Percentiles rank a stretch among this genome's conserved stretches.
Evolutionary conservation across 2,797 vertebrate species (phyloP).

Genomic region (Mus spretus): DNA sequence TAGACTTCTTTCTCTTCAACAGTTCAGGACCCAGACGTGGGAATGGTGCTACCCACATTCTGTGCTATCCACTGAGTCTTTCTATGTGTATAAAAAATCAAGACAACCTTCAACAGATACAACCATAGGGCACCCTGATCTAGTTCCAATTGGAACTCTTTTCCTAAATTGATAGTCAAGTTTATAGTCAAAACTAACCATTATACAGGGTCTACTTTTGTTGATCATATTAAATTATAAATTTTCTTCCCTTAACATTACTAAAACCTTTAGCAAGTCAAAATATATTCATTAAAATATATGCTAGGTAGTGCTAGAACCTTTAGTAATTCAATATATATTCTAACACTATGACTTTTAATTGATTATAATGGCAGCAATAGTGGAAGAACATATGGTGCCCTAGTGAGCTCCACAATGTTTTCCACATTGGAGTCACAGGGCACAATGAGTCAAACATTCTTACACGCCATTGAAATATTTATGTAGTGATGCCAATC

Average conservation of each 20-base stretch:
- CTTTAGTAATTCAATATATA: background rate
- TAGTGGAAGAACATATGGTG: background rate
- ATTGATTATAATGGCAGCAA: background rate
- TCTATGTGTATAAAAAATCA: background rate
- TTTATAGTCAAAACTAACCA: background rate
- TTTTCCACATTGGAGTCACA: background rate
- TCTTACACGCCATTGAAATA: background rate
- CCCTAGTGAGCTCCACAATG: no score
- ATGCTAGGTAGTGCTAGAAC: background rate
- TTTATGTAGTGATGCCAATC: background rate
- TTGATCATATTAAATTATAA: background rate
- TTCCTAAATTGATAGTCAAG: background rate
- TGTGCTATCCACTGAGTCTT: background rate
- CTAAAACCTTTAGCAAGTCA: background rate
- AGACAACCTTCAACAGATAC: background rate
- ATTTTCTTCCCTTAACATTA: background rate
- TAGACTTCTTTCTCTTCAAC: background rate
- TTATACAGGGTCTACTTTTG: background rate
- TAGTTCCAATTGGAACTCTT: background rate
- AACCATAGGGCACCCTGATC: background rate
- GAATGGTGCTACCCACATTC: background rate
- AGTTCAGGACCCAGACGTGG: background rate
- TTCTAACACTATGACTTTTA: background rate
- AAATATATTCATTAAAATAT: background rate
- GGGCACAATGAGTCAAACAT: background rate